These are phyloP conservation scores for Heliconius hortense DNA, from an alignment of 2,888 invertebrate species.

Conservation along the genomic window DNA sequence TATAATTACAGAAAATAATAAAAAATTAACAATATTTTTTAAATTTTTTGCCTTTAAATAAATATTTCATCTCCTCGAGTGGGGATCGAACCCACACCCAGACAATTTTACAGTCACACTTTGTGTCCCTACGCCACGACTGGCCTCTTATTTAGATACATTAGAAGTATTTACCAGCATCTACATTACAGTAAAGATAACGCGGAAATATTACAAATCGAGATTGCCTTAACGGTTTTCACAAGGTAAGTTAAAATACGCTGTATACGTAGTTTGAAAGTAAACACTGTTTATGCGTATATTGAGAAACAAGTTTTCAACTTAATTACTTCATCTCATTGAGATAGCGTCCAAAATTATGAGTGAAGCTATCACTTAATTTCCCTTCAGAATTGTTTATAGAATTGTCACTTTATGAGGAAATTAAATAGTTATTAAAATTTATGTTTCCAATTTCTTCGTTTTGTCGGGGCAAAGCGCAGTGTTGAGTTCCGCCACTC, in stretches of 20 bases:
- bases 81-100: too few species aligned
- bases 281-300: not conserved
- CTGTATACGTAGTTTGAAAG: conserved; percentile 16
- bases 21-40: too few species aligned
- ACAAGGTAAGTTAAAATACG: conserved; percentile 22
- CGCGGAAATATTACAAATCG: conserved; percentile 30
- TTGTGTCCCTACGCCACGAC: too few species aligned
- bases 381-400: not conserved
- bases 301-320: conserved; percentile 10
- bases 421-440: too few species aligned
- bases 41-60: too few species aligned
- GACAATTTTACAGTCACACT: too few species aligned
- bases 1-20: too few species aligned
- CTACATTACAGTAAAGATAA: conserved; percentile 24
- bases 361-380: conserved; percentile 12
- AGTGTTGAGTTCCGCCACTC: too few species aligned
- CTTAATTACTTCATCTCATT: conserved; percentile 8
- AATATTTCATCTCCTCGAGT: too few species aligned
- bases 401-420: not conserved
- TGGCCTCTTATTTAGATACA: too few species aligned
- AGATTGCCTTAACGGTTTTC: conserved; percentile 31
- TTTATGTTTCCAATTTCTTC: too few species aligned
- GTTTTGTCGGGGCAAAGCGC: too few species aligned
- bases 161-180: not conserved
- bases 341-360: not conserved